Conservation (phyloP, 2,113 vertebrate species). For the Nothocercus nigrocapillus region DNA sequence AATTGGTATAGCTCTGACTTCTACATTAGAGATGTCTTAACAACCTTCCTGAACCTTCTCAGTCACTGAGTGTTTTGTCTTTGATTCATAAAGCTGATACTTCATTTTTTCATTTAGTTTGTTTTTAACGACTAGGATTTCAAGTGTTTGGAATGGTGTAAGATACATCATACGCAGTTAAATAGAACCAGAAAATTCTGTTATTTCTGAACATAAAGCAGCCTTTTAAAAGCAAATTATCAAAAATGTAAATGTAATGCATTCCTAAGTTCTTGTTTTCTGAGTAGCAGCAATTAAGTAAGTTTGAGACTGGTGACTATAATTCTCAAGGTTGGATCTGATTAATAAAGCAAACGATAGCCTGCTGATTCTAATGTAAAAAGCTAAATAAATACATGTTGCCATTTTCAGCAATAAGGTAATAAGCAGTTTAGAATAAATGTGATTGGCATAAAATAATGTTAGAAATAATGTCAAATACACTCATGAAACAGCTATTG, state of each 20-base stretch:
- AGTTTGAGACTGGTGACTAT: conserved; percentile 63
- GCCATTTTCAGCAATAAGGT: conserved; percentile 73
- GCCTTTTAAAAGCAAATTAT: conserved; percentile 51
- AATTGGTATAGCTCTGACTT: background rate
- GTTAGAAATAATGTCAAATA: conserved; percentile 61
- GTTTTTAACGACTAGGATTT: background rate
- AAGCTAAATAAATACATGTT: conserved; percentile 74
- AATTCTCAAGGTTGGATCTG: conserved; percentile 72
- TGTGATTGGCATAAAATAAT: conserved; percentile 74
- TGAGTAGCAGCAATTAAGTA: conserved; percentile 72
- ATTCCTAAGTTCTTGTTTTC: conserved; percentile 67
- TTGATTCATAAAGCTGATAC: background rate
- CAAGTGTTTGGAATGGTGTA: background rate
- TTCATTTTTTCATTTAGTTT: background rate
- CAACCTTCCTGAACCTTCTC: background rate
- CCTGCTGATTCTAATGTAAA: conserved; percentile 77
- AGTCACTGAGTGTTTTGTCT: background rate
- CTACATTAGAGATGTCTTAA: background rate
- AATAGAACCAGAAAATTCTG: background rate
- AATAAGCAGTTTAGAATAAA: conserved; percentile 72
- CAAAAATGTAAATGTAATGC: conserved; percentile 48
- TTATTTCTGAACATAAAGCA: conserved; percentile 41
- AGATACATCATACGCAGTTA: background rate
- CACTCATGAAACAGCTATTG: conserved; percentile 38
- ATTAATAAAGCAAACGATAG: conserved; percentile 75